Evolutionary conservation across 2,113 vertebrate species (phyloP).

Genomic region (Telmatochromis brichardi): DNA sequence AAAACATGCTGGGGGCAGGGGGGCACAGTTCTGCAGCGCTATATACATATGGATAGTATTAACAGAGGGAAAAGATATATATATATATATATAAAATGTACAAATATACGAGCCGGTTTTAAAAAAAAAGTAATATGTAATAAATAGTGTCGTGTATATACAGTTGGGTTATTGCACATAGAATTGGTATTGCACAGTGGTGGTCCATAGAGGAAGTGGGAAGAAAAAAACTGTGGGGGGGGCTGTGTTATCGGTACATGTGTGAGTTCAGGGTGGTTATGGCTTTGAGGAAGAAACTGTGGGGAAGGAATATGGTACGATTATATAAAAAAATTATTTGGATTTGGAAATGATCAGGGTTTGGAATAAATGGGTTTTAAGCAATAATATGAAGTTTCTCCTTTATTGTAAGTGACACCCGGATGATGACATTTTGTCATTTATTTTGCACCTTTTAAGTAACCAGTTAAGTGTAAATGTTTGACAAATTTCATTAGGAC

Average conservation of each 20-base stretch:
- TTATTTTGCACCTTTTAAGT: neutral
- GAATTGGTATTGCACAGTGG: too few relatives aligned
- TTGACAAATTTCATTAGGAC: neutral
- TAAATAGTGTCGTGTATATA: too few relatives aligned
- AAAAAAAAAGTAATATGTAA: too few relatives aligned
- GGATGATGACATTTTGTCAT: neutral
- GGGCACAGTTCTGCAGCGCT: too few relatives aligned
- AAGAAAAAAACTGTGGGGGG: too few relatives aligned
- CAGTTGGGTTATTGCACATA: too few relatives aligned
- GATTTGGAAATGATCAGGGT: neutral
- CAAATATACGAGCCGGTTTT: too few relatives aligned
- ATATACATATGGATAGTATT: too few relatives aligned
- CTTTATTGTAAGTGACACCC: neutral
- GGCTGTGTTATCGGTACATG: neutral
- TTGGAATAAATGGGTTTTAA: neutral
- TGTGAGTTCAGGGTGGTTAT: neutral
- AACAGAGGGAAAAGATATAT: too few relatives aligned
- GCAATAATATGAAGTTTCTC: neutral
- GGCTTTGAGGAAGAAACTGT: neutral
- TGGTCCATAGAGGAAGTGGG: too few relatives aligned
- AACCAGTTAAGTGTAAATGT: neutral
- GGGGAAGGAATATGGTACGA: fast-evolving
- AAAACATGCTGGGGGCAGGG: too few relatives aligned
- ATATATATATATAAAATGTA: too few relatives aligned
- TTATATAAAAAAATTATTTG: neutral